Percentiles rank a stretch among this genome's conserved stretches.
phyloP scores from a whole-genome alignment of 2,113 vertebrate genomes.

The Cyprinus carpio region DNA sequence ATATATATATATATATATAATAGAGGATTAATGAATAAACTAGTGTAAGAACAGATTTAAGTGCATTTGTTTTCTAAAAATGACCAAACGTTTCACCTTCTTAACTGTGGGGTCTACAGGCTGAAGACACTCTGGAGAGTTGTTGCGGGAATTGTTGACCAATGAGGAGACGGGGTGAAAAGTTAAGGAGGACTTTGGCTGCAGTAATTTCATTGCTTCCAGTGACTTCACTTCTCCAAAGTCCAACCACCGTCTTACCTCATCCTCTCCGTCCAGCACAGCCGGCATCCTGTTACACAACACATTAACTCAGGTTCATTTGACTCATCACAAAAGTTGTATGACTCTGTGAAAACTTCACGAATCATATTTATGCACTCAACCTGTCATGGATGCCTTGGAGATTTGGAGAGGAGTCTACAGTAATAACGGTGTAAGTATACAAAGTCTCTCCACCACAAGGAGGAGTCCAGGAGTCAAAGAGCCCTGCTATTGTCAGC shows the following conservation, averaged over 20 bases:
- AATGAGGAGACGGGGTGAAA: slow-evolving; percentile 88
- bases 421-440: slow-evolving; percentile 90
- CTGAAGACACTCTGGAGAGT: slow-evolving; percentile 82
- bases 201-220: slow-evolving; percentile 87
- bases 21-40: neutral
- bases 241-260: slow-evolving; percentile 88
- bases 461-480: slow-evolving; percentile 91
- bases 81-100: slow-evolving; percentile 72
- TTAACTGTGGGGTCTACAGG: slow-evolving; percentile 74
- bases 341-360: neutral
- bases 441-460: slow-evolving; percentile 83
- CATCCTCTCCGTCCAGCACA: slow-evolving; percentile 89
- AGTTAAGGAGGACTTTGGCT: slow-evolving; percentile 79
- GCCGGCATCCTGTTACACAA: slow-evolving; percentile 88
- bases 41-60: neutral
- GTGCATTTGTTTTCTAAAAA: neutral
- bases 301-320: neutral
- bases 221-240: slow-evolving; percentile 85
- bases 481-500: slow-evolving; percentile 96
- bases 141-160: slow-evolving; percentile 88
- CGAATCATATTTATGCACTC: slow-evolving; percentile 32
- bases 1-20: neutral
- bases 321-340: neutral
- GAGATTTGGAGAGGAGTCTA: slow-evolving; percentile 82
- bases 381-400: slow-evolving; percentile 88